Evolutionary conservation across 2,113 vertebrate genomes (phyloP), one percentile per base, ranked within the genome.

Genomic region (Mastomys natalensis): DNA sequence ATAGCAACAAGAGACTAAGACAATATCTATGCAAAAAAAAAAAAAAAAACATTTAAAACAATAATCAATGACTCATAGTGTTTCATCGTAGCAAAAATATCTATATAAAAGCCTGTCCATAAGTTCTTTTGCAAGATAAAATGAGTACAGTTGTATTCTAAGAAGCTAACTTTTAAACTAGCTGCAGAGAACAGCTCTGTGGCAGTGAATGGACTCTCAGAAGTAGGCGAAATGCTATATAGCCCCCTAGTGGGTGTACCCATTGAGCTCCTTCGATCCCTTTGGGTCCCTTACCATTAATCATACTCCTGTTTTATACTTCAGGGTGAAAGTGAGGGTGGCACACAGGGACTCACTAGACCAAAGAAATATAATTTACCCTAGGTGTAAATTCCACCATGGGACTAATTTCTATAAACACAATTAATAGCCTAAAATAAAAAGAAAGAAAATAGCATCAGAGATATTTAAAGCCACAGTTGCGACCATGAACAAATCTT

Each of bases 341-440:
- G 5, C 77, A 94, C 45, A 60, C 9, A 96, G 48, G 73, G 66
- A 78, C 53, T 91, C 91, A 93, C 77, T 87, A 93, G 26, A 94
- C 82, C 60, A 94, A 58, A 95, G 80, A 94, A 92, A 91, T 70
- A 68, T 40, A 94, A 91, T 95, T 95, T 84, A 95, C 77, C 8
- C 43, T 45, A 48, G 40, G 43, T 80, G 70, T 51, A 96, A 80
- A 93, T 89, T 94, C 73, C 62, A 87, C 72, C 82, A 40, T 31
- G 93, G 55, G 82, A 91, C 90, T 93, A 85, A 94, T 95, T n/a
- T 70, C 91, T 95, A 94, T 37, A 90, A 89, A n/a, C 48, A 95
- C 86, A 95, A 97, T 94, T 96, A 96, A 94, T 72, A 92, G 86
- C 60, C 76, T 94, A 93, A 97, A 87, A 92, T 82, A 94, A 95